A percentile compares a stretch with the other conserved stretches of the same genome.
These are phyloP conservation scores for Sinonovacula constricta DNA, from an alignment of 1,140 invertebrate genomes.

Conservation along the genomic window DNA sequence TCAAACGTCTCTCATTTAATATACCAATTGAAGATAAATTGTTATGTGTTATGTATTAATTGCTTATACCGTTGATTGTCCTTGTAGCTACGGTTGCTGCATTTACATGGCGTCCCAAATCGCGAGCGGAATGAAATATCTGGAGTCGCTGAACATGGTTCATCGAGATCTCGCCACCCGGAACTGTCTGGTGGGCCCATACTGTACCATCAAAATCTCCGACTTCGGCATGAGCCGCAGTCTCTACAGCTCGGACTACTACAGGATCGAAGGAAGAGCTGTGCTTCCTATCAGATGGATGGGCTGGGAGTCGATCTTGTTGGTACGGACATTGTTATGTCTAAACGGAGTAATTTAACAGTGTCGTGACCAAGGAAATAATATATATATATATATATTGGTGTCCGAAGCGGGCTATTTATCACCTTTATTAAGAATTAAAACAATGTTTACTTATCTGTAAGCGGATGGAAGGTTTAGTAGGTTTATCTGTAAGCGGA, in stretches of 20 bases:
- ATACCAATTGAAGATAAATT: too few species aligned
- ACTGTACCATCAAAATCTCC: conserved; percentile 92
- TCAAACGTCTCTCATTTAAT: too few species aligned
- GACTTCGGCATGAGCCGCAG: conserved; percentile 94
- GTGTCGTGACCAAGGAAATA: too few species aligned
- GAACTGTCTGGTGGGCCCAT: conserved; percentile 91
- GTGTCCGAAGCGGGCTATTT: too few species aligned
- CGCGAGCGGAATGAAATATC: conserved; percentile 91
- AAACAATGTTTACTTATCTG: too few species aligned
- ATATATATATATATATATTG: too few species aligned
- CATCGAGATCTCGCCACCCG: conserved; percentile 88
- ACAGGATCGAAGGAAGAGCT: conserved; percentile 88
- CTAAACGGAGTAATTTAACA: too few species aligned
- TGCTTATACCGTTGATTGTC: conserved; percentile 22
- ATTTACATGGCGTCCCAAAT: conserved; percentile 91
- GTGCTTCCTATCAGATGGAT: conserved; percentile 92
- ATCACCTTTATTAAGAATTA: too few species aligned
- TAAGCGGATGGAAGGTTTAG: too few species aligned
- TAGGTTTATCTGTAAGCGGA: too few species aligned
- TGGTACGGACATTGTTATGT: conserved; percentile 82
- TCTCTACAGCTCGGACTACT: conserved; percentile 88
- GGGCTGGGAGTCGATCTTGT: conserved; percentile 90
- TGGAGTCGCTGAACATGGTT: conserved; percentile 88
- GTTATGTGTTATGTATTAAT: background rate
- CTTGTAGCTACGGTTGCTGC: conserved; percentile 86